Conservation (phyloP, 2,888 invertebrate species). For the Meiosimyza platycephala region DNA sequence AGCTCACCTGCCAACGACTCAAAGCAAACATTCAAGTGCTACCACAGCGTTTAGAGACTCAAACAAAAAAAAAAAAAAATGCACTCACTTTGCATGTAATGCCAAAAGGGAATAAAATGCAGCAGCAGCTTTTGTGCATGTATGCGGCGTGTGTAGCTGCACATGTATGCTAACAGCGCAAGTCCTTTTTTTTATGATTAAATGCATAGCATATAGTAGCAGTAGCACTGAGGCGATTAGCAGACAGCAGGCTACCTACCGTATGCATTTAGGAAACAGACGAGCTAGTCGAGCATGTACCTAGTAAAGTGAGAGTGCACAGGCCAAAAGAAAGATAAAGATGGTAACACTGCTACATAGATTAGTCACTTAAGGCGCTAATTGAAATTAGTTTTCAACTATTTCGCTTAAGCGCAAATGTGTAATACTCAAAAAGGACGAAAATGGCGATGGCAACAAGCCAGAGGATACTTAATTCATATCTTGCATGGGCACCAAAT, state of each 20-base stretch:
- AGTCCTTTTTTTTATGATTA: slow-evolving; percentile 3
- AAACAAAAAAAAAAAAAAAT: slow-evolving; percentile 11
- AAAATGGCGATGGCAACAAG: too few relatives aligned
- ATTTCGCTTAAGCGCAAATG: not conserved
- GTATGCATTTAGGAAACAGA: not conserved
- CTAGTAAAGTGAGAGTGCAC: not conserved
- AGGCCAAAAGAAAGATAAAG: slow-evolving; percentile 15
- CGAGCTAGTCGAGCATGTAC: not conserved
- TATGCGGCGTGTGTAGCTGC: slow-evolving; percentile 1
- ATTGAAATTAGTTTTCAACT: slow-evolving; percentile 41
- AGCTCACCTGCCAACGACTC: not conserved
- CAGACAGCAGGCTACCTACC: slow-evolving; percentile 1
- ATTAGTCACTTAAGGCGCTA: slow-evolving; percentile 41
- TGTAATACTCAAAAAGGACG: too few relatives aligned
- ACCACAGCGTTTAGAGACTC: slow-evolving; percentile 9
- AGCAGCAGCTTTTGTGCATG: not conserved
- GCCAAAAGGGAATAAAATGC: slow-evolving; percentile 21
- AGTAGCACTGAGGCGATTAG: slow-evolving; percentile 10
- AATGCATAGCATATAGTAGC: slow-evolving; percentile 7
- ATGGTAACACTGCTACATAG: slow-evolving; percentile 33
- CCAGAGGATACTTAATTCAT: too few relatives aligned
- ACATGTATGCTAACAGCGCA: not conserved
- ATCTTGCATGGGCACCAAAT: too few relatives aligned
- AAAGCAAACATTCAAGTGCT: slow-evolving; percentile 19
- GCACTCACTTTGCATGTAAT: slow-evolving; percentile 9